phyloP scores from a whole-genome alignment of 2,888 invertebrate species.

The Drosophila quinaria region DNA sequence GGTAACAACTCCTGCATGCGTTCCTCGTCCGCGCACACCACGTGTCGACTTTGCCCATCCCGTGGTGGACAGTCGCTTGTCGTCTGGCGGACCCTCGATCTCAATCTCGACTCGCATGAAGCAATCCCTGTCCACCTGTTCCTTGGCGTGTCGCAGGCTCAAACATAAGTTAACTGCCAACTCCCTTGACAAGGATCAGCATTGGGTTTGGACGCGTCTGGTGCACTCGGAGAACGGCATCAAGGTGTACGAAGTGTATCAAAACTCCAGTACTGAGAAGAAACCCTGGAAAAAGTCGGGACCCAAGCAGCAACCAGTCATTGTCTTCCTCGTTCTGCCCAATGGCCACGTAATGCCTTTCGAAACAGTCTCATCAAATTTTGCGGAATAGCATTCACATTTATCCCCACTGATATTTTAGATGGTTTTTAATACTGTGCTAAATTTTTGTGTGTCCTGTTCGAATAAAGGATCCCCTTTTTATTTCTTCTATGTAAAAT shows the following conservation, averaged over 20 bases:
- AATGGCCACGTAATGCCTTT: constrained; percentile 78
- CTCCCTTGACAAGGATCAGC: constrained; percentile 1
- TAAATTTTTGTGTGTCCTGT: constrained; percentile 8
- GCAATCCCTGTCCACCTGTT: constrained; percentile 66
- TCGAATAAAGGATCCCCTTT: neutral
- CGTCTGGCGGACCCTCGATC: neutral
- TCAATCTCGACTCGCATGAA: constrained; percentile 37
- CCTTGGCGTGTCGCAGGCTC: constrained; percentile 66
- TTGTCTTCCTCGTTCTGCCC: constrained; percentile 75
- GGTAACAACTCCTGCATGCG: neutral
- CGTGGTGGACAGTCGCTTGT: constrained; percentile 12
- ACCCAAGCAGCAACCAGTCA: constrained; percentile 50
- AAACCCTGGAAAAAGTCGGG: constrained; percentile 37
- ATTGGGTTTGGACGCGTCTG: constrained; percentile 77
- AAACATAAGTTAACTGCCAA: constrained; percentile 40
- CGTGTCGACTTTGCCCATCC: constrained; percentile 66
- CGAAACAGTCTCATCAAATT: constrained; percentile 53
- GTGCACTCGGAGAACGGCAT: constrained; percentile 61
- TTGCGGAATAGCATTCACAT: neutral
- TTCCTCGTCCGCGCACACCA: constrained; percentile 32
- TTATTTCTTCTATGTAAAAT: neutral
- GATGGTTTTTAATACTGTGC: neutral
- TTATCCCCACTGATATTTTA: neutral
- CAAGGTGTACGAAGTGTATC: constrained; percentile 78
- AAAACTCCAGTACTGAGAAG: constrained; percentile 38